Conservation (phyloP, 2,888 invertebrate species). For the Hypomecis atomaria region DNA sequence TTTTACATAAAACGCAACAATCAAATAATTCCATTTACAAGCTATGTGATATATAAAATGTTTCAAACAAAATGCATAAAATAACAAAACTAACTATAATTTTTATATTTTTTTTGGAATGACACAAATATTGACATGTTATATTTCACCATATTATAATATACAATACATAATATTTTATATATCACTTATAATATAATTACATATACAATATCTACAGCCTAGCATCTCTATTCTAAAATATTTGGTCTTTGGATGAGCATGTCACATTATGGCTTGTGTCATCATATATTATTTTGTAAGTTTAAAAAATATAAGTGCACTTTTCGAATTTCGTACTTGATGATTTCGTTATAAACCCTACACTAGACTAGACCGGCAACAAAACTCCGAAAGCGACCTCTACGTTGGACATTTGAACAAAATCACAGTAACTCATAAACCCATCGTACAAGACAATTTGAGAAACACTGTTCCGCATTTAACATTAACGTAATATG, state of each 20-base stretch:
- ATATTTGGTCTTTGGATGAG: slow-evolving; percentile 84
- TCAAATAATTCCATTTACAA: slow-evolving; percentile 55
- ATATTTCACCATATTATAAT: slow-evolving; percentile 48
- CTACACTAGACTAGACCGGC: slow-evolving; percentile 80
- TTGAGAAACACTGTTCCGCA: slow-evolving; percentile 83
- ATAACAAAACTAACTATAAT: slow-evolving; percentile 48
- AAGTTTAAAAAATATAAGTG: slow-evolving; percentile 80
- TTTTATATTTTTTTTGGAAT: slow-evolving; percentile 56
- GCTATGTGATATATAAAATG: slow-evolving; percentile 52
- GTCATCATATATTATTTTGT: slow-evolving; percentile 70
- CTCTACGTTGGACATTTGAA: slow-evolving; percentile 58
- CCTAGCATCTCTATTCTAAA: slow-evolving; percentile 78
- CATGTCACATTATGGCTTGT: slow-evolving; percentile 81
- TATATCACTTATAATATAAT: slow-evolving; percentile 68
- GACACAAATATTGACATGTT: slow-evolving; percentile 61
- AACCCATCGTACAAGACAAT: slow-evolving; percentile 57
- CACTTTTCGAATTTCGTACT: slow-evolving; percentile 78
- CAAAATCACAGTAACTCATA: slow-evolving; percentile 57
- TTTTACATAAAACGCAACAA: slow-evolving; percentile 68
- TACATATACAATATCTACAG: slow-evolving; percentile 72
- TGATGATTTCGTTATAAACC: slow-evolving; percentile 64
- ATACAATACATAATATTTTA: slow-evolving; percentile 48
- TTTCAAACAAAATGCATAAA: slow-evolving; percentile 57
- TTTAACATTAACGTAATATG: slow-evolving; percentile 52
- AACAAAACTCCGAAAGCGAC: slow-evolving; percentile 62